Evolutionary conservation across 2,797 vertebrate species (phyloP), one percentile per base, ranked within the genome.

Genomic region (Urosaurus nigricauda): DNA sequence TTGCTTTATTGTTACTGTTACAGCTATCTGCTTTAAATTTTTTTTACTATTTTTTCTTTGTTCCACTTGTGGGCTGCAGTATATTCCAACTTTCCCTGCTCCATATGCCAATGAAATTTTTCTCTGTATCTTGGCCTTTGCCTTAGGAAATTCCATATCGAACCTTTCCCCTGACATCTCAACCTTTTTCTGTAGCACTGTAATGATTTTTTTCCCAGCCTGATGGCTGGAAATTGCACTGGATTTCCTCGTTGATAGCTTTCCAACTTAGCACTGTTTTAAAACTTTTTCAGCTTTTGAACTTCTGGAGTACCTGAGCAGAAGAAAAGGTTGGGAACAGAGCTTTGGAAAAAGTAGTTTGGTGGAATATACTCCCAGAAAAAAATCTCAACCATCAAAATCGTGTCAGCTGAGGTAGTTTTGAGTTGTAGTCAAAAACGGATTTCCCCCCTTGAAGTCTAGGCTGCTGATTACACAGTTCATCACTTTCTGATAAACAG

Each of bases 121-220:
- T 70, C 17, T 80, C 17, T 80, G n/a, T 60, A 2, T 13, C 21
- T 71, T 43, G 73, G 60, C 43, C 9, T 37, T 80, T 80, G 65
- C 16, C 53, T 56, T 73, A 80, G 78, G 17, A 70, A 87, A 43
- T 80, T 56, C 70, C 35, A 56, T 63, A 56, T 7, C 19, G 47
- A 71, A 51, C 63, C 40, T 75, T 47, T 32, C 29, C 47, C 58
- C 32, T 77, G 40, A 26, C 56, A 21, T 83, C n/a, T n/a, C n/a
- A 71, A 5, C 0, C 68, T 43, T 68, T 83, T 88, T 88, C 29
- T 83, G 32, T 63, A 51, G 21, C 29, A 24, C 71, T 63, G 17
- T 83, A 75, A 83, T 83, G 63, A 40, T 21, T 63, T 75, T 83
- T 58, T 40, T 81, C 32, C 35, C 56, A 87, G 68, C 74, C 29